Evolutionary conservation across 2,113 vertebrate genomes (phyloP).

Genomic region (Rhinogobius similis): DNA sequence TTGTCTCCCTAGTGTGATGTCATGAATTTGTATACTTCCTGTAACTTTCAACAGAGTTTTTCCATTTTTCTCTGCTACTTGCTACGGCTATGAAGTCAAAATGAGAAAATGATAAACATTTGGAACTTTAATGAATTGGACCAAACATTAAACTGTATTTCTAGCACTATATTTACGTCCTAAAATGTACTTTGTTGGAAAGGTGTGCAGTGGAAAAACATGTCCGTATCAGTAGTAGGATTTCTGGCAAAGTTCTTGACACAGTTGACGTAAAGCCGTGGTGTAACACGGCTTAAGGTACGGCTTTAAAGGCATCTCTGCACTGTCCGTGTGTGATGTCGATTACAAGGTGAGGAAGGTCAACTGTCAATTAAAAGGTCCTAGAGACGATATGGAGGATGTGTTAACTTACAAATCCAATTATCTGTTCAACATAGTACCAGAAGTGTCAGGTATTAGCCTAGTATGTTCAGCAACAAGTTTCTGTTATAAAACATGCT

Average conservation of each 20-base stretch:
- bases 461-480: no score
- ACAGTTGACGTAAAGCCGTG: conserved; percentile 48
- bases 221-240: conserved; percentile 16
- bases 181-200: neutral
- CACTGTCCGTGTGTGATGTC: conserved; percentile 44
- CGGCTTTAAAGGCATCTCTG: conserved; percentile 53
- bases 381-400: conserved; percentile 20
- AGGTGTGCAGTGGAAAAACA: neutral
- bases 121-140: neutral
- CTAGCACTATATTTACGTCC: neutral
- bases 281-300: conserved; percentile 53
- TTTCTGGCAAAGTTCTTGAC: conserved; percentile 38
- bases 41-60: no score
- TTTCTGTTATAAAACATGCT: no score
- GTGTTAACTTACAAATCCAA: neutral
- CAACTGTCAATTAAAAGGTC: conserved; percentile 67
- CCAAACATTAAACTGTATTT: neutral
- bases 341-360: conserved; percentile 37
- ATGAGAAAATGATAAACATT: no score
- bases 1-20: no score
- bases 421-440: neutral
- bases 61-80: no score
- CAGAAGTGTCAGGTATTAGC: no score
- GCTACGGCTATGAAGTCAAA: no score
- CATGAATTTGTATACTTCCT: no score